Base-by-base conservation (phyloP, 2,113 vertebrate species). In the Ardeotis arabs region DNA sequence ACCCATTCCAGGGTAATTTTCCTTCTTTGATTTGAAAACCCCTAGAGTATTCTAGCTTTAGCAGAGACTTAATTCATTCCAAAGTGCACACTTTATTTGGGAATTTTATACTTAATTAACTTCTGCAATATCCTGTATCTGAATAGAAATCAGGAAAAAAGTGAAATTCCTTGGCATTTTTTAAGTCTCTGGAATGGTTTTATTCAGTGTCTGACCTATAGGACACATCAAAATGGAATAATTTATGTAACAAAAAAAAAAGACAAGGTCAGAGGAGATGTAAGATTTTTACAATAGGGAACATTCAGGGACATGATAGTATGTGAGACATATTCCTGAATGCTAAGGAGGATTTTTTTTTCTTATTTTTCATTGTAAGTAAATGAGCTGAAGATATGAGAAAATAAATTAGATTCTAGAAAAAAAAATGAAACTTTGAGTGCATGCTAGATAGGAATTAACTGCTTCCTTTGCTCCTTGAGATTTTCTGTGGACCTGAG, bases 191-290 rank as follows among this genome's bases (percentile, higher is more conserved):
- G 59, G 74, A 91, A 97, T 92, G 62, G 1, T 56, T 97, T 94
- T 95, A 72, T 90, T 88, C 77, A 87, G 75, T 92, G 69, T 97
- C 93, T 97, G 95, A 97, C 95, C 91, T 94, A 91, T 91, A 95
- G 64, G 89, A 97, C 81, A 86, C 79, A 88, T 53, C 64, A 70
- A 93, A 95, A 75, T 49, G 96, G 95, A 97, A 97, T 97, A 97
- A 96, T 96, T 98, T 96, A 97, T 97, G 66, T 96, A 97, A 95
- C 84, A 97, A 97, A 98, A 97, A 87, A 97, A 97, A 97, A 97
- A 97, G 95, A 96, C 75, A 97, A 98, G 87, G 89, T 97, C 94
- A 96, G 90, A 98, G 85, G 41, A 93, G 78, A 93, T 90, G 63
- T 80, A 87, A 91, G 87, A 95, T 96, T 98, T 96, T 97, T 96